These are phyloP conservation scores for Muraenolepis orangiensis DNA, from an alignment of 2,797 vertebrate species.

Conservation along the genomic window DNA sequence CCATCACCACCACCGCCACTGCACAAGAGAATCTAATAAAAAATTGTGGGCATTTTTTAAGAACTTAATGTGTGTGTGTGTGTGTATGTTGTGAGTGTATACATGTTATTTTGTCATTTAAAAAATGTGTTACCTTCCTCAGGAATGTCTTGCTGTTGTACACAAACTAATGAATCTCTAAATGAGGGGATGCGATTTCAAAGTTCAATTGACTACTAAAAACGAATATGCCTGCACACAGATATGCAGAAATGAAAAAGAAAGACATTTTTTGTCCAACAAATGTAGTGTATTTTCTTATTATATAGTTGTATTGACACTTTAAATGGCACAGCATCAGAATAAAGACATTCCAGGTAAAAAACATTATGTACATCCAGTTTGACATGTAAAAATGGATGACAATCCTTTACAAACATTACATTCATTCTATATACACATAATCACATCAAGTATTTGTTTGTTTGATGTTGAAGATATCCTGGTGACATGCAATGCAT, in stretches of 20 bases:
- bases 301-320: too few relatives aligned
- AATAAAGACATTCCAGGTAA: background rate
- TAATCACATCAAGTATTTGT: background rate
- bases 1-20: too few relatives aligned
- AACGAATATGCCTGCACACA: background rate
- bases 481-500: too few relatives aligned
- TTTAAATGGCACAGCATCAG: background rate
- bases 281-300: background rate
- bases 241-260: background rate
- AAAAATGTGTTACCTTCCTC: conserved; percentile 60
- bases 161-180: background rate
- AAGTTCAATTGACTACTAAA: background rate
- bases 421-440: background rate
- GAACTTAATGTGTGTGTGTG: too few relatives aligned
- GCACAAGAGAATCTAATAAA: too few relatives aligned
- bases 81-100: conserved; percentile 24
- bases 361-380: background rate
- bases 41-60: too few relatives aligned
- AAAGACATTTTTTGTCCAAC: background rate
- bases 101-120: conserved; percentile 56
- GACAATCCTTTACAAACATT: background rate
- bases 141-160: conserved; percentile 4
- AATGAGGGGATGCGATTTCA: background rate
- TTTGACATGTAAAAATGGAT: background rate
- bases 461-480: background rate